A percentile compares a stretch with the other conserved stretches of the same genome.
phyloP scores from a whole-genome alignment of 2,113 vertebrate species.

The Dendropsophus ebraccatus region DNA sequence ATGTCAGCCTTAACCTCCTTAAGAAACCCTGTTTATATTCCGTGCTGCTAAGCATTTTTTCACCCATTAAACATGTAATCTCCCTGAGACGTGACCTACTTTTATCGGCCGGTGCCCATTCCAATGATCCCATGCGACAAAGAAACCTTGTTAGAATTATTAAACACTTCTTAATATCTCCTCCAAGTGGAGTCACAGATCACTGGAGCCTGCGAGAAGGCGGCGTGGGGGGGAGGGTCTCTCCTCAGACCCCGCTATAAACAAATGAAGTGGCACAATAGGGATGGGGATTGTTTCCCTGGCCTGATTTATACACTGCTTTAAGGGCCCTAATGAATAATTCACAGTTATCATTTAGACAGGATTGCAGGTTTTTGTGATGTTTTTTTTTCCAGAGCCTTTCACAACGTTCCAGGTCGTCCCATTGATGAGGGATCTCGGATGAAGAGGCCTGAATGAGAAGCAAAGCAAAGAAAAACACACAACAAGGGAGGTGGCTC shows the following conservation, averaged over 20 bases:
- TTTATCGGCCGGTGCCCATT: constrained; percentile 63
- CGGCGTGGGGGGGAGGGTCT: no score
- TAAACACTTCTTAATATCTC: constrained; percentile 85
- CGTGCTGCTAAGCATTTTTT: constrained; percentile 11
- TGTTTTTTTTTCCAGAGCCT: constrained; percentile 66
- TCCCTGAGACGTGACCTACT: constrained; percentile 57
- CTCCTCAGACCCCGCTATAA: constrained; percentile 73
- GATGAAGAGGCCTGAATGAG: constrained; percentile 77
- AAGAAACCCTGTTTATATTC: constrained; percentile 16
- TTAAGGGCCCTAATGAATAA: constrained; percentile 88
- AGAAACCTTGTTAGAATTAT: constrained; percentile 80
- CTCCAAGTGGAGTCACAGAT: constrained; percentile 69
- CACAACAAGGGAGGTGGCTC: constrained; percentile 80
- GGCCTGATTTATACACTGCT: constrained; percentile 80
- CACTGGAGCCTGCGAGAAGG: constrained; percentile 71
- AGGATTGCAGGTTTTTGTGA: constrained; percentile 74
- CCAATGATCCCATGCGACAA: constrained; percentile 44
- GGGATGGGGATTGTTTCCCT: constrained; percentile 73
- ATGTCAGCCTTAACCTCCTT: constrained; percentile 7
- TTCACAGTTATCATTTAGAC: constrained; percentile 85
- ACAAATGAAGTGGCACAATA: constrained; percentile 66
- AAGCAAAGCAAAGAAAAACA: constrained; percentile 79
- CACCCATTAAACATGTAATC: constrained; percentile 15
- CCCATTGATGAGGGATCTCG: constrained; percentile 79
- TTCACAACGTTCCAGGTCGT: constrained; percentile 78